phyloP scores from a whole-genome alignment of 2,797 vertebrate genomes.

The Darevskia mixta region DNA sequence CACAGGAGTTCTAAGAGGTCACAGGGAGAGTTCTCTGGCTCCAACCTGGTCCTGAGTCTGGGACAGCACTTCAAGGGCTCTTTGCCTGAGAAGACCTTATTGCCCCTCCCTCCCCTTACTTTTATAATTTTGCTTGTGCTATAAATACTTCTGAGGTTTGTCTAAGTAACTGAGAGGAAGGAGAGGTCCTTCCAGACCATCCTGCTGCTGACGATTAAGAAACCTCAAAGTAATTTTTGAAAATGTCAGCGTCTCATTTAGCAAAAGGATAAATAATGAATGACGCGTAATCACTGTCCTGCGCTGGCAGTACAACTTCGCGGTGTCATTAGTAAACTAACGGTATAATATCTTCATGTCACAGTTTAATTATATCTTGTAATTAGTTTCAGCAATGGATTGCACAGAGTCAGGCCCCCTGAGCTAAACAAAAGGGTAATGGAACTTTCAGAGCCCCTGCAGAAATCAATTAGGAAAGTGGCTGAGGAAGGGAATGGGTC shows the following conservation, averaged over 20 bases:
- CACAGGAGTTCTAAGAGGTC: neutral
- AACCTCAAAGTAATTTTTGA: constrained; percentile 93
- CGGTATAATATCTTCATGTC: constrained; percentile 86
- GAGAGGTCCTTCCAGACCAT: constrained; percentile 78
- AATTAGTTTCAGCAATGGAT: constrained; percentile 99
- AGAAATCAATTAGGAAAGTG: constrained; percentile 84
- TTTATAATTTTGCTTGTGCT: constrained; percentile 66
- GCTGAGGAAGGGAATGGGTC: constrained; percentile 73
- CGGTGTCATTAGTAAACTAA: constrained; percentile 92
- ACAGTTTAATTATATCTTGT: constrained; percentile 99
- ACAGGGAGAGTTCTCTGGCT: neutral
- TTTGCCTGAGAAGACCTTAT: constrained; percentile 32
- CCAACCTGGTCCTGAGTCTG: neutral
- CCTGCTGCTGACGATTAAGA: constrained; percentile 94
- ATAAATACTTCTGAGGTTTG: constrained; percentile 82
- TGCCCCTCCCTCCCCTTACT: constrained; percentile 23
- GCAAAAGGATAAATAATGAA: constrained; percentile 99
- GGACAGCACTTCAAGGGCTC: constrained; percentile 3
- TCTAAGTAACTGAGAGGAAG: constrained; percentile 82
- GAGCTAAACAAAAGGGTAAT: constrained; percentile 87
- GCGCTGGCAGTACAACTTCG: constrained; percentile 90
- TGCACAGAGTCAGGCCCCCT: constrained; percentile 88
- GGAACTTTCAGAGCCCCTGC: constrained; percentile 85
- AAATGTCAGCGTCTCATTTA: constrained; percentile 99
- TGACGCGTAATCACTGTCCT: constrained; percentile 98